Evolutionary conservation across 2,113 vertebrate genomes (phyloP), one percentile per base, ranked within the genome.

Genomic region (Crotalus helleri): DNA sequence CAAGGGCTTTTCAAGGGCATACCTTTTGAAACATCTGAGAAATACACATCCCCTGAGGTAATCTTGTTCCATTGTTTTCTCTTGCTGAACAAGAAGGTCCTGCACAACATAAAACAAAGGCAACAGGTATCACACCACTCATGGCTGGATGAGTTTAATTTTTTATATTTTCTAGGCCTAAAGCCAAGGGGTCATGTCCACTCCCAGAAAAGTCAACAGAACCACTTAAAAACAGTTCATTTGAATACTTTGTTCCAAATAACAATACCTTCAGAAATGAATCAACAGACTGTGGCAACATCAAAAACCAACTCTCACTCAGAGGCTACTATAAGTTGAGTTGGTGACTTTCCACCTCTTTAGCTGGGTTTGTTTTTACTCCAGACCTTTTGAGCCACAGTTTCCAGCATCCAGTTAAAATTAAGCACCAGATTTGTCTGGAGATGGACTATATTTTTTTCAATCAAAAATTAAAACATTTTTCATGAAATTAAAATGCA

Each of bases 141-240:
- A 33, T 90, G 91, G 81, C 69, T 33, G 29, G 33, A 86, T 88
- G 59, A 92, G 57, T 44, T 54, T 0, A 0, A 90, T 57, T 54
- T 85, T 0, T 0, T 33, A 64, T 64, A 46, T 94, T 44, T 3
- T 90, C 58, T 0, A 0, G 92, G 93, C 92, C 23, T 55, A 89
- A 49, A 69, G 94, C 95, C 95, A 96, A 88, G 92, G 61, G 89
- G 19, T 88, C 74, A 29, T 81, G 91, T 93, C 93, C 74, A 53
- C 94, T 96, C 96, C 94, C 93, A 93, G 94, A 94, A 96, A 97
- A 95, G 94, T 95, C 95, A 97, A 94, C 91, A 0, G 95, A 96
- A 96, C 93, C 88, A 44, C 85, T 95, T 92, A 91, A 1, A 93
- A 96, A 92, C 23, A 59, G 39, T 33, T 58, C 81, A 92, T 92